These are phyloP conservation scores for Julus scanicus DNA, from an alignment of 2,888 invertebrate genomes.

Conservation along the genomic window DNA sequence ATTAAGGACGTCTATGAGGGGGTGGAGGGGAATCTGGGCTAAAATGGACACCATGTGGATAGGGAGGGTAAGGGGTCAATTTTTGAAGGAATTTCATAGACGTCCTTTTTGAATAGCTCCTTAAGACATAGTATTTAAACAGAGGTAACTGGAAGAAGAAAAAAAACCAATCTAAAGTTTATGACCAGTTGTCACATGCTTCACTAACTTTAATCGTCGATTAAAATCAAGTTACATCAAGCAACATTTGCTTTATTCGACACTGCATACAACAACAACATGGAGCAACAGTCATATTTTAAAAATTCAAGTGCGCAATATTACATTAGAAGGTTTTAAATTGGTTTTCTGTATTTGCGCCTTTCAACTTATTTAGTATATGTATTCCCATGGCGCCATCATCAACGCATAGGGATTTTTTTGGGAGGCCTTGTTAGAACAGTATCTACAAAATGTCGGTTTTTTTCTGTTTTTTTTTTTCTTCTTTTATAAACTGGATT, in stretches of 20 bases:
- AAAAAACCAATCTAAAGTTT: too few relatives aligned
- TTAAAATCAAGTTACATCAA: neutral
- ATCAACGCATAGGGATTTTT: neutral
- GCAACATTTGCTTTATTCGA: neutral
- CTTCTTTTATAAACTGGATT: neutral
- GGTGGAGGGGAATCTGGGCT: too few relatives aligned
- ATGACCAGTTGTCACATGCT: neutral
- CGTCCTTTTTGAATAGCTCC: too few relatives aligned
- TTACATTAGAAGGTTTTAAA: neutral
- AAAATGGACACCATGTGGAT: too few relatives aligned
- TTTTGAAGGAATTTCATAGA: too few relatives aligned
- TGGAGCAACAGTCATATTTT: neutral
- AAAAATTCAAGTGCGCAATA: neutral
- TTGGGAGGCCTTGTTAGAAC: conserved; percentile 8
- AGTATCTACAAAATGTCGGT: neutral
- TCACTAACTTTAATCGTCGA: neutral
- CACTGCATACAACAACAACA: too few relatives aligned
- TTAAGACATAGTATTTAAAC: too few relatives aligned
- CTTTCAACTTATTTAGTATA: neutral
- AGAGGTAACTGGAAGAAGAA: too few relatives aligned
- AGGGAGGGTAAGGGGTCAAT: too few relatives aligned
- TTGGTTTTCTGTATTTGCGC: conserved; percentile 15
- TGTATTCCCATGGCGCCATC: neutral
- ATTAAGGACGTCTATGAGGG: too few relatives aligned
- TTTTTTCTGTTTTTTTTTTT: neutral